phyloP scores from a whole-genome alignment of 2,888 invertebrate genomes.

The Epsilonema sp. region DNA sequence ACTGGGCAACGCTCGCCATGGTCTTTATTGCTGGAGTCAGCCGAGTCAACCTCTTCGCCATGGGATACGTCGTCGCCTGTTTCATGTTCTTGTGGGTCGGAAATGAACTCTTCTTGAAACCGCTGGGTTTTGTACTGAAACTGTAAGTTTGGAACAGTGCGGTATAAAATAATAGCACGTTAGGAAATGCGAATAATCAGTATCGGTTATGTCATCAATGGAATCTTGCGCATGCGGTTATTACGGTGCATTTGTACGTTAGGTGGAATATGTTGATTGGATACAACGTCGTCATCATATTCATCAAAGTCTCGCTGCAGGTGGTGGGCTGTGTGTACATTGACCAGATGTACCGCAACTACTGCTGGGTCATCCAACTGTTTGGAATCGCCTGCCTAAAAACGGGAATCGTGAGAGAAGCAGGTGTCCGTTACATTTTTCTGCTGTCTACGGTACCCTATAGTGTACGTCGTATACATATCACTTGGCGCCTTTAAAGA shows the following conservation, averaged over 20 bases:
- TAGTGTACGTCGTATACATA: too few species aligned
- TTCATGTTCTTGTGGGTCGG: slow-evolving; percentile 95
- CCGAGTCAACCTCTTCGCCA: slow-evolving; percentile 70
- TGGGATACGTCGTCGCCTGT: slow-evolving; percentile 82
- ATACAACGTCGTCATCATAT: slow-evolving; percentile 71
- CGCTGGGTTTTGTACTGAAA: slow-evolving; percentile 37
- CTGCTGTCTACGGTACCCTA: too few species aligned
- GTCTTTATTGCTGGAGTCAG: slow-evolving; percentile 76
- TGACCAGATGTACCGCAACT: slow-evolving; percentile 37
- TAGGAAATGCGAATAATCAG: too few species aligned
- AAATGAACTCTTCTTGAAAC: slow-evolving; percentile 74
- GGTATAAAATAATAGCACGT: too few species aligned
- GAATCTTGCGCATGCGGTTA: too few species aligned
- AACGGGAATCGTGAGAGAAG: slow-evolving; percentile 22
- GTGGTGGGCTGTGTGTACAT: slow-evolving; percentile 69
- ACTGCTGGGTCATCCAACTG: slow-evolving; percentile 54
- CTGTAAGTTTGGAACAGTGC: too few species aligned
- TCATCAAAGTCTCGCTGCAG: slow-evolving; percentile 55
- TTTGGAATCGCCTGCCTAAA: slow-evolving; percentile 71
- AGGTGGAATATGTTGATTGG: slow-evolving; percentile 66
- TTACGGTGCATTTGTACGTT: slow-evolving; percentile 5
- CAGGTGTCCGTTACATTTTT: too few species aligned
- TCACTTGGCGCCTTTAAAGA: too few species aligned
- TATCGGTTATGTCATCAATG: too few species aligned
- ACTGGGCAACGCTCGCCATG: slow-evolving; percentile 81